These are phyloP conservation scores for Chamaea fasciata DNA, from an alignment of 2,113 vertebrate species.

Conservation along the genomic window DNA sequence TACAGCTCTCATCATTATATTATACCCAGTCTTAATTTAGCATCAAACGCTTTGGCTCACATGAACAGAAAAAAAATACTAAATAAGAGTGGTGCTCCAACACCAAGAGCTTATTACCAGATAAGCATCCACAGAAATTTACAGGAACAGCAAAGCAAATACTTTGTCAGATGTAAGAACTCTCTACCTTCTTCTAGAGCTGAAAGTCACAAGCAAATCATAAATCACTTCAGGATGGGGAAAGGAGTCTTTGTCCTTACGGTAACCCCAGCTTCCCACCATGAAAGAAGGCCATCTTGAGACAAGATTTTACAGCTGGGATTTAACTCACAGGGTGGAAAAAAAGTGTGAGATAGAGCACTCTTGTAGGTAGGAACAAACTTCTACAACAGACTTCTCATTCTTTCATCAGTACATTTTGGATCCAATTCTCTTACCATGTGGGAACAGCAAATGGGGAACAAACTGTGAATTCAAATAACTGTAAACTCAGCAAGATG, in stretches of 20 bases:
- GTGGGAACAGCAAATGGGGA: constrained; percentile 62
- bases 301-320: constrained; percentile 12
- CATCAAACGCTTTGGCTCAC: neutral
- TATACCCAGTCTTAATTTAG: neutral
- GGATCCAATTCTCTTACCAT: constrained; percentile 59
- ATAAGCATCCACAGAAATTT: neutral
- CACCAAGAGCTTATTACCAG: neutral
- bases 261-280: constrained; percentile 3
- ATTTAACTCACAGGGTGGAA: constrained; percentile 5
- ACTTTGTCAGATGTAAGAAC: neutral
- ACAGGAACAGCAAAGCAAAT: neutral
- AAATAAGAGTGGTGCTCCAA: neutral
- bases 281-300: neutral
- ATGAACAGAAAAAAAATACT: neutral
- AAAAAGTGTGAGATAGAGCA: neutral
- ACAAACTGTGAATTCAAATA: constrained; percentile 64
- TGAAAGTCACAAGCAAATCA: neutral
- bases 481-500: constrained; percentile 63
- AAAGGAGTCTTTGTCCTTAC: neutral
- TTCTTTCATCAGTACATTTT: constrained; percentile 49
- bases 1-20: neutral
- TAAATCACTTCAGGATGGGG: neutral
- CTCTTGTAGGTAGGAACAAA: constrained; percentile 31
- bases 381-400: constrained; percentile 17
- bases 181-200: neutral